A percentile compares a stretch with the other conserved stretches of the same genome.
Evolutionary conservation across 2,888 invertebrate species (phyloP).

Genomic region (Caenorhabditis panamensis): DNA sequence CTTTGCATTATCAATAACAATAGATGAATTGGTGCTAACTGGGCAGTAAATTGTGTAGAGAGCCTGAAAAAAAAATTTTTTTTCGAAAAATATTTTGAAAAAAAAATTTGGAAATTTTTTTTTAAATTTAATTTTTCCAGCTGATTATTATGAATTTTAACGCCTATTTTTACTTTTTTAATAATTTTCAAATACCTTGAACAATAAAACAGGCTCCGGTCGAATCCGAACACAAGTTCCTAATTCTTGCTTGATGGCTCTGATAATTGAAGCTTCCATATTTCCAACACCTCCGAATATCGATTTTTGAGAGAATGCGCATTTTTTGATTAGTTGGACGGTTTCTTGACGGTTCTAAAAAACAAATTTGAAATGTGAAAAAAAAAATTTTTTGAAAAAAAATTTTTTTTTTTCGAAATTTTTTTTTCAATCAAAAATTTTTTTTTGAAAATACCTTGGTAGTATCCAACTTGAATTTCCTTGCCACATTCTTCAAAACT

Average conservation of each 20-base stretch:
- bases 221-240: slow-evolving; percentile 65
- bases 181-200: slow-evolving; percentile 45
- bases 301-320: slow-evolving; percentile 57
- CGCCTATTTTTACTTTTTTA: neutral
- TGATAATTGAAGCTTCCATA: slow-evolving; percentile 40
- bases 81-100: too few species aligned
- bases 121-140: neutral
- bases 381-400: slow-evolving; percentile 24
- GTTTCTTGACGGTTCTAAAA: slow-evolving; percentile 37
- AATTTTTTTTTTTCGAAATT: neutral
- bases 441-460: neutral
- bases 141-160: too few species aligned
- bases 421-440: neutral
- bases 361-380: neutral
- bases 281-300: slow-evolving; percentile 56
- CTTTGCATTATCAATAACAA: slow-evolving; percentile 61
- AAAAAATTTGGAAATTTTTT: too few species aligned
- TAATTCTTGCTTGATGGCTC: slow-evolving; percentile 52
- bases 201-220: slow-evolving; percentile 44
- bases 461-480: slow-evolving; percentile 52
- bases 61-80: slow-evolving; percentile 29
- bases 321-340: slow-evolving; percentile 26
- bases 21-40: slow-evolving; percentile 67
- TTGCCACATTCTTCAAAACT: slow-evolving; percentile 55
- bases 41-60: slow-evolving; percentile 74